These are phyloP conservation scores for Idris sp. DNA, from an alignment of 1,140 invertebrate genomes.

Conservation along the genomic window DNA sequence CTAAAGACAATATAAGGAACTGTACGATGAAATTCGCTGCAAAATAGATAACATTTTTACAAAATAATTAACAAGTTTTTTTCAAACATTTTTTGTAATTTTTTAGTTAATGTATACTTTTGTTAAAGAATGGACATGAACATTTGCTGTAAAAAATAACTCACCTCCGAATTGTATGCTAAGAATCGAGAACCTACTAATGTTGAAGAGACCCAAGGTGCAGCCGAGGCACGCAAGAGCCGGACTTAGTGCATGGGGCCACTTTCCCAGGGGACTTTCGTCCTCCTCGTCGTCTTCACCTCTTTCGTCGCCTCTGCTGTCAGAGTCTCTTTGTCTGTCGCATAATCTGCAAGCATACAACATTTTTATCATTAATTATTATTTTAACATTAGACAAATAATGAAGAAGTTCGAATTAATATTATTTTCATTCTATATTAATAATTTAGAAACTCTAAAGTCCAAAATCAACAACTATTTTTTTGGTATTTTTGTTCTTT, in stretches of 20 bases:
- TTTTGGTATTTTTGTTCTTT: too few species aligned
- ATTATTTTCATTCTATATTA: too few species aligned
- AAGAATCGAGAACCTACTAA: slow-evolving; percentile 91
- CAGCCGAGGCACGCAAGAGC: slow-evolving; percentile 89
- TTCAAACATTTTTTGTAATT: too few species aligned
- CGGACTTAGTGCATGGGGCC: slow-evolving; percentile 89
- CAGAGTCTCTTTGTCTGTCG: slow-evolving; percentile 58
- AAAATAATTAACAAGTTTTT: not conserved
- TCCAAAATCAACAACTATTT: too few species aligned
- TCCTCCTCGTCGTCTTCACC: slow-evolving; percentile 73
- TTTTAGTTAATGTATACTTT: too few species aligned
- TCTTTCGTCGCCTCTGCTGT: slow-evolving; percentile 52
- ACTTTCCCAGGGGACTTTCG: slow-evolving; percentile 79
- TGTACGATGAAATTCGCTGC: slow-evolving; percentile 92
- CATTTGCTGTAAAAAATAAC: slow-evolving; percentile 52
- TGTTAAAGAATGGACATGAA: too few species aligned
- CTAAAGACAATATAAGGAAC: slow-evolving; percentile 89
- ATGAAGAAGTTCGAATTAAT: too few species aligned
- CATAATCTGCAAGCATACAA: slow-evolving; percentile 55
- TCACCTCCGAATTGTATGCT: slow-evolving; percentile 91
- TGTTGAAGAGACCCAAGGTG: slow-evolving; percentile 91
- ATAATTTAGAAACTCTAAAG: too few species aligned
- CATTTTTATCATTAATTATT: slow-evolving; percentile 3
- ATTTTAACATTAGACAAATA: too few species aligned
- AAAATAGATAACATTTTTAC: slow-evolving; percentile 63